Conservation (phyloP, 2,888 invertebrate species). For the Drosophila quinaria region DNA sequence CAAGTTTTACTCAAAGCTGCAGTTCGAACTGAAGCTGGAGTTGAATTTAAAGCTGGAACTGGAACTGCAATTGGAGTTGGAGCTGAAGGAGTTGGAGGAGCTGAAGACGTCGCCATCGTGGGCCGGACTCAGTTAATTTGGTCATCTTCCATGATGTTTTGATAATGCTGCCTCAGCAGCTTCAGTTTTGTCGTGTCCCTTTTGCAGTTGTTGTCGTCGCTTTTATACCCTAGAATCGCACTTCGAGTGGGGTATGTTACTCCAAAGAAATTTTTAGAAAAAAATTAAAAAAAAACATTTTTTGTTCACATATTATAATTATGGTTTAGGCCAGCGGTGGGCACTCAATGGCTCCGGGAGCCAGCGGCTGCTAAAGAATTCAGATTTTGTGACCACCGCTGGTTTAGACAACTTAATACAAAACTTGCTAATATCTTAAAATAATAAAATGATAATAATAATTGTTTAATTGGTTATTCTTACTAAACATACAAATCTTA, state of each 20-base stretch:
- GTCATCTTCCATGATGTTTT: constrained; percentile 83
- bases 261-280: not conserved
- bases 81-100: not conserved
- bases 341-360: no score
- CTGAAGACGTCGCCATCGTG: constrained; percentile 22
- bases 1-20: not conserved
- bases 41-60: not conserved
- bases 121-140: constrained; percentile 74
- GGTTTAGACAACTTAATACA: no score
- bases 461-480: no score
- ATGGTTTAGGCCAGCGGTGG: no score
- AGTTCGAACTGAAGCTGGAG: constrained; percentile 5
- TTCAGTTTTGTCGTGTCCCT: constrained; percentile 36
- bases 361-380: no score
- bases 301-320: no score
- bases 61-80: not conserved
- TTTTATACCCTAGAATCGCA: constrained; percentile 27
- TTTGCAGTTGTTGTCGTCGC: constrained; percentile 30
- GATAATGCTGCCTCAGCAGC: constrained; percentile 71
- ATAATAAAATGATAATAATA: no score
- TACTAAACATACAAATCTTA: no score
- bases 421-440: no score
- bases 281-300: no score
- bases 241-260: not conserved
- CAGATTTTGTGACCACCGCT: no score